Evolutionary conservation across 2,113 vertebrate species (phyloP), one percentile per base, ranked within the genome.

Genomic region (Eonycteris spelaea): DNA sequence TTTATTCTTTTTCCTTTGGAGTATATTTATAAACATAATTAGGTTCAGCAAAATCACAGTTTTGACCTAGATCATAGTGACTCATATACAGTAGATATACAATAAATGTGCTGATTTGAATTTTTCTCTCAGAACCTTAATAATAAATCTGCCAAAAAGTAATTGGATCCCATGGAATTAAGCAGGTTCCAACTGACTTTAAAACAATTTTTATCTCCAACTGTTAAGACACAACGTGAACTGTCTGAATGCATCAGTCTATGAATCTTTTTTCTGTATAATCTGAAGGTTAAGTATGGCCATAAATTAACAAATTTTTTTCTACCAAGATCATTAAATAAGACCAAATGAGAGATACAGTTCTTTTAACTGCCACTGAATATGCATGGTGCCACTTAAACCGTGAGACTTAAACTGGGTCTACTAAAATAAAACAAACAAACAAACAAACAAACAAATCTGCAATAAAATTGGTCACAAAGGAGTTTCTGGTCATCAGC

Each of bases 21-120:
- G 35, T 57, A 28, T 96, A 43, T 51, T 90, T 83, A 70, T 59
- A 86, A 94, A 61, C 18, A 68, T 96, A 77, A 84, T 63, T 78
- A 70, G 13, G 24, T 16, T 82, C 51, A 75, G 43, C 59, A 83
- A 86, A 67, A 94, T 68, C 65, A 28, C 65, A 85, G 30, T 90
- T 90, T 65, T 38, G 48, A 82, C 30, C 45, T 55, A 63, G 45
- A 18, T 79, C 61, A 71, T 55, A 65, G 38, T 73, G 35, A 21
- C 71, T 79, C 35, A 73, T 28, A 73, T 30, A 93, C 8, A 65
- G 35, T 48, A 73, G 19, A 73, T 77, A 22, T 55, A 75, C 6
- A 75, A 84, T 51, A 70, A 95, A 53, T 45, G 59, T 61, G 33
- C 48, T 59, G n/a, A 75, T 83, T 83, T 59, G 57, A 87, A 75